A percentile compares a stretch with the other conserved stretches of the same genome.
These are phyloP conservation scores for Tenebrio molitor DNA, from an alignment of 1,140 invertebrate genomes.

Conservation along the genomic window DNA sequence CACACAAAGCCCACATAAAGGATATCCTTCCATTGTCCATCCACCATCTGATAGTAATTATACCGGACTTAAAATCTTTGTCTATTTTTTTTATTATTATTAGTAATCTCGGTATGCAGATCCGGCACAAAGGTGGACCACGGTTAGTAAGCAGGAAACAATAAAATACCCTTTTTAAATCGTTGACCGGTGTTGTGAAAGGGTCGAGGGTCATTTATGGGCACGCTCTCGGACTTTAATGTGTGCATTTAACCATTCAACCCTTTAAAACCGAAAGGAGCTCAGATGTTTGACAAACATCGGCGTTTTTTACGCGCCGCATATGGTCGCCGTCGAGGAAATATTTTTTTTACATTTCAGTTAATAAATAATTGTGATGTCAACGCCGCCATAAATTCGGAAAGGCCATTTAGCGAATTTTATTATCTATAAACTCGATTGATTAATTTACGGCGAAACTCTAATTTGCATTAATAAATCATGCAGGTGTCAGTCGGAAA, in stretches of 20 bases:
- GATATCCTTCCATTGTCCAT: constrained; percentile 55
- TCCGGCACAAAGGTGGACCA: constrained; percentile 54
- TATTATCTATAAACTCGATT: not conserved
- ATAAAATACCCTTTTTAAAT: constrained; percentile 53
- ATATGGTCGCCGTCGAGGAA: constrained; percentile 4
- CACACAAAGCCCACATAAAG: constrained; percentile 52
- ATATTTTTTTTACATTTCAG: not conserved
- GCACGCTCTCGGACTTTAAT: constrained; percentile 42
- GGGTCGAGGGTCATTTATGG: constrained; percentile 46
- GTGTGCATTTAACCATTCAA: constrained; percentile 38
- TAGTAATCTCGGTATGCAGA: constrained; percentile 55
- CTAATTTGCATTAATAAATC: constrained; percentile 30
- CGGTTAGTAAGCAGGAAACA: constrained; percentile 53
- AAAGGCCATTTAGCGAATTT: not conserved
- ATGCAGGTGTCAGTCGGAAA: constrained; percentile 21
- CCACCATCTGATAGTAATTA: constrained; percentile 56
- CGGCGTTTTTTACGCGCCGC: not conserved
- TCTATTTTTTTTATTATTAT: constrained; percentile 49
- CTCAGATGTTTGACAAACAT: constrained; percentile 45
- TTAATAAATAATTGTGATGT: not conserved
- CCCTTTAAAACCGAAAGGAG: constrained; percentile 30
- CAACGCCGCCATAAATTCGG: not conserved
- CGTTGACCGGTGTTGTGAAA: constrained; percentile 50
- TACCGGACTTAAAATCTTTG: constrained; percentile 51
- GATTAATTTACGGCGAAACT: constrained; percentile 1